Evolutionary conservation across 1,140 invertebrate species (phyloP).

Genomic region (Danaus plexippus): DNA sequence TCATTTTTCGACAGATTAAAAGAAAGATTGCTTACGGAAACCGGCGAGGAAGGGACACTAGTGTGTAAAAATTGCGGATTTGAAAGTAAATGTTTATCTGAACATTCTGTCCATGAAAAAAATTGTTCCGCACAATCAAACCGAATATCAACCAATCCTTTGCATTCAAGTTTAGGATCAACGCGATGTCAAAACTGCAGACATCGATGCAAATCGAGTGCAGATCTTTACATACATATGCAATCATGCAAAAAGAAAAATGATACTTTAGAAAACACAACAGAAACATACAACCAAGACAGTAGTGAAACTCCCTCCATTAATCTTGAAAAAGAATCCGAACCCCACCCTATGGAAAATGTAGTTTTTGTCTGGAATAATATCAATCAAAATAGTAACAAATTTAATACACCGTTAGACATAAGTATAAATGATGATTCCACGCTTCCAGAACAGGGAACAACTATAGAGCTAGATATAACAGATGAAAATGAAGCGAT

Average conservation of each 20-base stretch:
- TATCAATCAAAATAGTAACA: conserved; percentile 51
- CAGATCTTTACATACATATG: conserved; percentile 82
- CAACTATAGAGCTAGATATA: conserved; percentile 49
- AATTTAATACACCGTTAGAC: conserved; percentile 57
- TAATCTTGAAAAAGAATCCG: conserved; percentile 50
- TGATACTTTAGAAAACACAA: conserved; percentile 39
- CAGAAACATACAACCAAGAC: conserved; percentile 41
- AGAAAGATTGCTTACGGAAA: conserved; percentile 76
- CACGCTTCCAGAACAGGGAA: conserved; percentile 44
- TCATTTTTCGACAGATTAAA: conserved; percentile 88
- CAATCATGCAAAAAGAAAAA: conserved; percentile 76
- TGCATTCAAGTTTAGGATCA: conserved; percentile 73
- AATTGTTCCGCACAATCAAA: conserved; percentile 69
- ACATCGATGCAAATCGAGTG: conserved; percentile 85
- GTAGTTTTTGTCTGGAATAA: conserved; percentile 84
- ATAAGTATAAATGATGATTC: conserved; percentile 64
- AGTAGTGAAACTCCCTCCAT: conserved; percentile 37
- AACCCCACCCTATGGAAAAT: conserved; percentile 81
- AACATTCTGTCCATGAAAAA: conserved; percentile 82
- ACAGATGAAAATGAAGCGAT: conserved; percentile 58
- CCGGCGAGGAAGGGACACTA: conserved; percentile 73
- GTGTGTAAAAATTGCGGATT: conserved; percentile 82
- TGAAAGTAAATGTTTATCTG: conserved; percentile 87
- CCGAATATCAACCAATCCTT: conserved; percentile 42
- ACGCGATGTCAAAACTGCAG: conserved; percentile 88